Evolutionary conservation across 1,140 invertebrate genomes (phyloP), one percentile per base, ranked within the genome.

Genomic region (Thaumatotibia leucotreta): DNA sequence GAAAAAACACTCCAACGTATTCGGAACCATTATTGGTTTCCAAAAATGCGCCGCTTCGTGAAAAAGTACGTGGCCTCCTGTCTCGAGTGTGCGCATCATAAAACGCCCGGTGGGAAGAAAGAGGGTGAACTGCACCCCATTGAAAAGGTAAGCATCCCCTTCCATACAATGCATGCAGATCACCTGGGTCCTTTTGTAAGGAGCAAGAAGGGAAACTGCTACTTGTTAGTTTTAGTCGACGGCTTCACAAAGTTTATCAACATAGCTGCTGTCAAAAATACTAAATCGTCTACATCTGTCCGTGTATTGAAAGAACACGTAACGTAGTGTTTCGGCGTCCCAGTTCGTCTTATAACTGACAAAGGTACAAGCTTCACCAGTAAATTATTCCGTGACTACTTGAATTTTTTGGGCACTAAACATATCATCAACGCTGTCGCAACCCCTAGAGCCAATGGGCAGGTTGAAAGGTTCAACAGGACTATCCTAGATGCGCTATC

Each of bases 1-100:
- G 61, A 73, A 52, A 17, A 66, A 61, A 20, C 52, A 23, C 22
- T 58, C 23, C 5, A 64, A 33, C 64, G 65, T 24, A 32, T 74
- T 17, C 24, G 69, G 45, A 61, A 61, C 27, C 49, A 68, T 61
- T 22, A 35, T 70, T 68, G 67, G 67, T 68, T 68, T 33, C 24
- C 65, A 10, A 58, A 65, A 20, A 69, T 67, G 67, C 49, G 33
- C 5, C 22, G 58, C 5, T 67, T 65, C 20, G 66, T 69, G 3
- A 27, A 33, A 20, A 69, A 69, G 27, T 67, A 69, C 24, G 64
- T 65, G 10, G 10, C n/a, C 9, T 39, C 49, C 9, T 69, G 67
- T 35, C 24, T 69, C 9, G 54, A 68, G 10, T 69, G 67, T 54
- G 63, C 64, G 3, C 33, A 52, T 14, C 35, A 32, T 20, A 69